phyloP scores from a whole-genome alignment of 2,888 invertebrate species.

The Chymomyza amoena region DNA sequence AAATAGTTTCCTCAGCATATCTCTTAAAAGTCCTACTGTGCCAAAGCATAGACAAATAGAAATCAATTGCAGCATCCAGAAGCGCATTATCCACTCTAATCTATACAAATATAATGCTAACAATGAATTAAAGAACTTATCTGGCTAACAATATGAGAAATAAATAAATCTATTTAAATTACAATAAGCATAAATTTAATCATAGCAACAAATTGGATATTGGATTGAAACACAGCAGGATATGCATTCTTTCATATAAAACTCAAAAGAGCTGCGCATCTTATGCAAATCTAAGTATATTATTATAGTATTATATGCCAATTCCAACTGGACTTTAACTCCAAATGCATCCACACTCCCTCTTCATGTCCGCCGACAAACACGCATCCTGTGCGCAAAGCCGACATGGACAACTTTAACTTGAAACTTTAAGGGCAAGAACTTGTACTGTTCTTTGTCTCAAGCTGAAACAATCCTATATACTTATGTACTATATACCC shows the following conservation, averaged over 20 bases:
- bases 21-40: too few relatives aligned
- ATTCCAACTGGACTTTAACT: background rate
- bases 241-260: background rate
- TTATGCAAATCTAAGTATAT: background rate
- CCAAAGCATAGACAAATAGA: too few relatives aligned
- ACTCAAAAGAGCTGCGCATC: background rate
- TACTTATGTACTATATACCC: background rate
- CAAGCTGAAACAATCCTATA: background rate
- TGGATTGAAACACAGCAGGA: background rate
- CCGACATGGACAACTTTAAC: background rate
- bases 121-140: too few relatives aligned
- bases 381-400: background rate
- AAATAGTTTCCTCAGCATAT: too few relatives aligned
- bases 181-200: too few relatives aligned
- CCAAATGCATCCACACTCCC: too few relatives aligned
- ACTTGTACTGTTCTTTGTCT: background rate
- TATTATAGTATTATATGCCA: background rate
- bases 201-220: background rate
- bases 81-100: too few relatives aligned
- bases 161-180: background rate
- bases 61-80: too few relatives aligned
- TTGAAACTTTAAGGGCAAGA: slow-evolving; percentile 2
- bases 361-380: background rate
- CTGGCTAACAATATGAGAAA: too few relatives aligned
- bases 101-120: too few relatives aligned